Conservation (phyloP, 2,888 invertebrate species). For the Drosophila anomalata region DNA sequence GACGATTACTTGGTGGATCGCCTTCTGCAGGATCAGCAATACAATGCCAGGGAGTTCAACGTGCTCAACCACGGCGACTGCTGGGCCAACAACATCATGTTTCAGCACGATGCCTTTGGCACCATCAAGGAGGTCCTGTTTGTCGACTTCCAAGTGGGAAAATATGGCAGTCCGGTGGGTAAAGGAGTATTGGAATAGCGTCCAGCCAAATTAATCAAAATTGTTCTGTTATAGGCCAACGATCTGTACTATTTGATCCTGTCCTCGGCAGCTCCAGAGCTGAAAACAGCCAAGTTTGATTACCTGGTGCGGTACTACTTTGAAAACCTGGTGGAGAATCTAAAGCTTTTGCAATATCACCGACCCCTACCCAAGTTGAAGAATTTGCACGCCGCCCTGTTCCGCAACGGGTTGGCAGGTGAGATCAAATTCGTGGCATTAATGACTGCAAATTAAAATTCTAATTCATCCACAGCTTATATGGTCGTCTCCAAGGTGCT, state of each 20-base stretch:
- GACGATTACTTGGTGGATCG: constrained; percentile 78
- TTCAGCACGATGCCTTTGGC: constrained; percentile 80
- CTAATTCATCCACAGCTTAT: constrained; percentile 65
- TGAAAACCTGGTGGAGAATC: constrained; percentile 79
- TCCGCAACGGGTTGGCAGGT: constrained; percentile 81
- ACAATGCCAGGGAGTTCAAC: constrained; percentile 74
- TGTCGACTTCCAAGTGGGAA: constrained; percentile 79
- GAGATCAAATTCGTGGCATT: constrained; percentile 12
- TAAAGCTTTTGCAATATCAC: constrained; percentile 80
- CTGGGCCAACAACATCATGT: constrained; percentile 82
- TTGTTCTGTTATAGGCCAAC: constrained; percentile 55
- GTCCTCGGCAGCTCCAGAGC: constrained; percentile 72
- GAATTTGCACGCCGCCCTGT: constrained; percentile 75
- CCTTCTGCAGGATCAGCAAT: constrained; percentile 67
- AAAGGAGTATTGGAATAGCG: not conserved
- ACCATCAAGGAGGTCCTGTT: constrained; percentile 76
- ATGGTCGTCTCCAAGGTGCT: constrained; percentile 80
- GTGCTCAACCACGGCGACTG: constrained; percentile 82
- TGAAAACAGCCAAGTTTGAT: constrained; percentile 80
- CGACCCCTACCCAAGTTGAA: constrained; percentile 80
- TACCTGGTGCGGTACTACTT: constrained; percentile 81
- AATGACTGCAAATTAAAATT: not conserved
- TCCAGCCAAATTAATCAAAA: not conserved
- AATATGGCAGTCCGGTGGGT: constrained; percentile 66
- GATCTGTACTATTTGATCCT: constrained; percentile 79